These are phyloP conservation scores for Sminthurides bifidus DNA, from an alignment of 1,140 invertebrate genomes.

Conservation along the genomic window DNA sequence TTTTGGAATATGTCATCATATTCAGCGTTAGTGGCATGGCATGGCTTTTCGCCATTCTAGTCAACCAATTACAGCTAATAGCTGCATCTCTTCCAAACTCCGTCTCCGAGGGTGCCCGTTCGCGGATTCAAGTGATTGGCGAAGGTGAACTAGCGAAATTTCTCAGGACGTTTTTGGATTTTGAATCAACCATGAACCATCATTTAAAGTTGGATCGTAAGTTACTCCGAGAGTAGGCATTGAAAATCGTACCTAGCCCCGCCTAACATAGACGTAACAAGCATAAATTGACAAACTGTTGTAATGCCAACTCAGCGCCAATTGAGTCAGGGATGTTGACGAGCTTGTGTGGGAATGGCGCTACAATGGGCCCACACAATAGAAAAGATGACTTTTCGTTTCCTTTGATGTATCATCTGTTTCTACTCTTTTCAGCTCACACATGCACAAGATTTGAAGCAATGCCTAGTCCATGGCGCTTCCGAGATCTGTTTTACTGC, in stretches of 20 bases:
- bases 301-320: neutral
- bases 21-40: conserved; percentile 18
- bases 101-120: conserved; percentile 16
- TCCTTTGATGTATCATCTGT: neutral
- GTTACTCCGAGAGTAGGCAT: too few species aligned
- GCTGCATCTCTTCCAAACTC: too few species aligned
- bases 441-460: neutral
- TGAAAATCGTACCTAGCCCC: conserved; percentile 23
- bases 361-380: too few species aligned
- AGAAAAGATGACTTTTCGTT: neutral
- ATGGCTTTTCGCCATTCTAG: conserved; percentile 12
- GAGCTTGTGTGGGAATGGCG: too few species aligned
- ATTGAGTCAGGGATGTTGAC: neutral
- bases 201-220: too few species aligned
- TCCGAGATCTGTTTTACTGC: conserved; percentile 11
- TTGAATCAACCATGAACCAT: too few species aligned
- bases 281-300: neutral
- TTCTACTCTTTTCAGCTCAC: neutral
- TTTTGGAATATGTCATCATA: conserved; percentile 10
- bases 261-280: conserved; percentile 22
- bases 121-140: conserved; percentile 20
- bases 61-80: conserved; percentile 14
- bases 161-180: too few species aligned
- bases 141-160: conserved; percentile 9
- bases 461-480: neutral